phyloP scores from a whole-genome alignment of 2,888 invertebrate genomes.

The Euphydryas editha region DNA sequence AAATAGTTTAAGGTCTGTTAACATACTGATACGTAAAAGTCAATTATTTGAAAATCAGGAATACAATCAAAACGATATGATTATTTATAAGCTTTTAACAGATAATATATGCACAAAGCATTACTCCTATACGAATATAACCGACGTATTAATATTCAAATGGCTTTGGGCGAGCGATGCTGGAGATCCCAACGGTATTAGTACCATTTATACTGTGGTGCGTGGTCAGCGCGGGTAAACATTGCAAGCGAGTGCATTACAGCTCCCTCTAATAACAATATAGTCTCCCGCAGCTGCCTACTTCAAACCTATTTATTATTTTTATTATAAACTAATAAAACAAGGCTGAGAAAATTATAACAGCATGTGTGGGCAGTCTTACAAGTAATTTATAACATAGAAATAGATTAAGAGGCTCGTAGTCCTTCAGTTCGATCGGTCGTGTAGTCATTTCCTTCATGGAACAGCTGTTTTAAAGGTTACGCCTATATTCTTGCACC shows the following conservation, averaged over 20 bases:
- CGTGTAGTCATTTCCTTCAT: conserved; percentile 63
- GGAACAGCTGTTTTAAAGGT: conserved; percentile 78
- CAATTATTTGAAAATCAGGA: neutral
- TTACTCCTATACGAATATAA: conserved; percentile 64
- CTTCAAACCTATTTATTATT: conserved; percentile 47
- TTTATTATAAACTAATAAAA: conserved; percentile 46
- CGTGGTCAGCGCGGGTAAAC: conserved; percentile 52
- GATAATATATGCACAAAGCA: conserved; percentile 65
- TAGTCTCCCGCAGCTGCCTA: conserved; percentile 38
- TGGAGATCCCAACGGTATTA: conserved; percentile 65
- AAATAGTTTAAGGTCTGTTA: neutral
- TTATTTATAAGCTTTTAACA: conserved; percentile 64
- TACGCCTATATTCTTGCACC: conserved; percentile 77
- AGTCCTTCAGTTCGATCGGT: conserved; percentile 58
- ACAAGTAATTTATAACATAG: conserved; percentile 54
- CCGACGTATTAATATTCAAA: conserved; percentile 76
- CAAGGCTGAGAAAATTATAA: conserved; percentile 33
- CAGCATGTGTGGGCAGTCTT: conserved; percentile 30
- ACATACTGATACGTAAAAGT: neutral
- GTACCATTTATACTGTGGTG: conserved; percentile 65
- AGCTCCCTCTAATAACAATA: conserved; percentile 52
- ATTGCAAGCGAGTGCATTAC: conserved; percentile 37
- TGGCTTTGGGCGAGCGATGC: conserved; percentile 64
- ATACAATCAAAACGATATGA: conserved; percentile 24
- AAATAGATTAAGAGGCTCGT: conserved; percentile 64